Evolutionary conservation across 2,888 invertebrate species (phyloP), one percentile per base, ranked within the genome.

Genomic region (Tubulanus polymorphus): DNA sequence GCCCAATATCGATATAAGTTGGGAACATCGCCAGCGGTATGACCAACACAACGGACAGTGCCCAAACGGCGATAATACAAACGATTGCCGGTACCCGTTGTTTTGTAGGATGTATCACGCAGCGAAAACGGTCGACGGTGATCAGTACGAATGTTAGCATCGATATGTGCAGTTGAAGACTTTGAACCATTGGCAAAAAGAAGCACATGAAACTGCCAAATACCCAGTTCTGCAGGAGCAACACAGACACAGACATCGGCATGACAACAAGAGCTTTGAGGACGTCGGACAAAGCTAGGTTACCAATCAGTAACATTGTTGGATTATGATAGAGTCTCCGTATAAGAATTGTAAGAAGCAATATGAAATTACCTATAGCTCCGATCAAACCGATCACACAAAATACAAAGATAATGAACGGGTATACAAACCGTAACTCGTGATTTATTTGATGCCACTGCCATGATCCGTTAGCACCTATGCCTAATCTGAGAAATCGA

Each of bases 11-110:
- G 55, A 87, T 81, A 76, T 87, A 88, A 57, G 85, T 85, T 54
- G 86, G 86, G 76, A 88, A 88, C 62, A 88, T 85, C 45, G 87
- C 86, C 79, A 87, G 87, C 1, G 88, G 88, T 61, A 88, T 76
- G 1, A 87, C 88, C 54, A 87, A 84, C 70, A 87, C 86, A 66
- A 87, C 82, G 18, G 87, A 85, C 45, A 85, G 84, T 20, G 88
- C 82, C 88, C 88, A 88, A 18, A 86, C 83, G 41, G 85, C 86
- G 54, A 87, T 81, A 49, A 84, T 83, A 71, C 86, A 87, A 18
- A 88, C 84, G 62, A 86, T 85, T 20, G 86, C 85, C 0, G 87
- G 87, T 2, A 75, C 59, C 27, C 87, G 82, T 1, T 84, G 83
- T 71, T 84, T 85, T 60, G 84, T 80, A 3, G 88, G 87, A 73